Conservation (phyloP, 2,113 vertebrate species). For the Lagenorhynchus albirostris region DNA sequence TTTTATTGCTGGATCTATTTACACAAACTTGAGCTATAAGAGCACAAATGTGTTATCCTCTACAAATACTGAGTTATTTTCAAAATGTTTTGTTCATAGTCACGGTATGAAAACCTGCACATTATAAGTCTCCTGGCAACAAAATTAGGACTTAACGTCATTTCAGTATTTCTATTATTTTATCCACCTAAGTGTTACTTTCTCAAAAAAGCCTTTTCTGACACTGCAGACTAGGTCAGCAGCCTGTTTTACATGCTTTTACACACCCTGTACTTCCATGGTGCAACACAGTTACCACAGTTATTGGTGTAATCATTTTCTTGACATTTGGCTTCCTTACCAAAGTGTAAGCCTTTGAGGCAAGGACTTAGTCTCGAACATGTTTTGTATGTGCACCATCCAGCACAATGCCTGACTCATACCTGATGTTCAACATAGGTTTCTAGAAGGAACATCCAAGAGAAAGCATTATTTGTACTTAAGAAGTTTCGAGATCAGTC, state of each 20-base stretch:
- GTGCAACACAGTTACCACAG: background rate
- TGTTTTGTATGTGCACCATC: background rate
- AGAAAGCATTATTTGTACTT: background rate
- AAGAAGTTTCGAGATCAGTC: background rate
- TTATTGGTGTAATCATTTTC: background rate
- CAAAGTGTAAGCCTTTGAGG: background rate
- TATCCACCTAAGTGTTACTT: background rate
- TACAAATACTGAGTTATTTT: background rate
- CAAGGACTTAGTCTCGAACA: background rate
- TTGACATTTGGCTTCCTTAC: background rate
- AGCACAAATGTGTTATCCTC: background rate
- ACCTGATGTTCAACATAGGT: background rate
- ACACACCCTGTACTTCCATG: background rate
- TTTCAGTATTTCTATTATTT: background rate
- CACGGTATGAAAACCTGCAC: background rate
- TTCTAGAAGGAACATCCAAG: constrained; percentile 1
- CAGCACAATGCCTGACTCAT: background rate
- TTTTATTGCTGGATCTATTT: constrained; percentile 25
- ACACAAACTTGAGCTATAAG: background rate
- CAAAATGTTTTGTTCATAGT: background rate
- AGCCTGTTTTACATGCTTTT: background rate
- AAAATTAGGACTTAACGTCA: background rate
- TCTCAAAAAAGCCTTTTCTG: background rate
- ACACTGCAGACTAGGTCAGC: background rate
- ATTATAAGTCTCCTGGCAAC: background rate